Percentiles rank a stretch among this genome's conserved stretches.
These are phyloP conservation scores for Cantharis nigra DNA, from an alignment of 2,888 invertebrate genomes.

Conservation along the genomic window DNA sequence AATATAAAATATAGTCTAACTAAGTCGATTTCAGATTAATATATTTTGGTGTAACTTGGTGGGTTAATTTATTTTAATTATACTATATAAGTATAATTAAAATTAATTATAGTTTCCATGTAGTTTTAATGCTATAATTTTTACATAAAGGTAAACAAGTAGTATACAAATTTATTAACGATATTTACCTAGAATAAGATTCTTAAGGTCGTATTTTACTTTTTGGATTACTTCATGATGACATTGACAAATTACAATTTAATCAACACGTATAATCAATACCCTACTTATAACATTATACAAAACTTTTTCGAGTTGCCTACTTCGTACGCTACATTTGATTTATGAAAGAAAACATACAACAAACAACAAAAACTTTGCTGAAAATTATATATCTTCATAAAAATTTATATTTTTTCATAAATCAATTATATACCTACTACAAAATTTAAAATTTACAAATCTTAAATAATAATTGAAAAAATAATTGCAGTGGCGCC, in stretches of 20 bases:
- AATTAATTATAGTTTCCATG: not conserved
- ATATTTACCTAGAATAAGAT: not conserved
- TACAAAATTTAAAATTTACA: not conserved
- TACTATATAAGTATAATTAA: too few relatives aligned
- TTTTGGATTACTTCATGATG: not conserved
- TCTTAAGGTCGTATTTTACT: not conserved
- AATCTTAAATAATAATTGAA: not conserved
- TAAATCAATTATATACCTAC: not conserved
- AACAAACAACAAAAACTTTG: not conserved
- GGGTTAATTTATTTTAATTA: not conserved
- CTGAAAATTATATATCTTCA: not conserved
- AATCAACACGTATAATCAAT: not conserved
- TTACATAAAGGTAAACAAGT: not conserved
- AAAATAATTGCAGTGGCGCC: not conserved
- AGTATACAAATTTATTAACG: not conserved
- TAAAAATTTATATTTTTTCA: not conserved
- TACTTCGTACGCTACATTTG: not conserved
- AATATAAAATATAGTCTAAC: not conserved
- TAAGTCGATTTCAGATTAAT: not conserved
- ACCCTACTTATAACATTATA: not conserved
- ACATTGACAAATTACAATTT: not conserved
- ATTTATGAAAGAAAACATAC: not conserved
- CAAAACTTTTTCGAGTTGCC: not conserved
- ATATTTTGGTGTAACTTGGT: not conserved
- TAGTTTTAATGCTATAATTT: not conserved